Percentiles rank a stretch among this genome's conserved stretches.
Conservation (phyloP, 2,113 vertebrate genomes). For the Motacilla tschutschensis region DNA sequence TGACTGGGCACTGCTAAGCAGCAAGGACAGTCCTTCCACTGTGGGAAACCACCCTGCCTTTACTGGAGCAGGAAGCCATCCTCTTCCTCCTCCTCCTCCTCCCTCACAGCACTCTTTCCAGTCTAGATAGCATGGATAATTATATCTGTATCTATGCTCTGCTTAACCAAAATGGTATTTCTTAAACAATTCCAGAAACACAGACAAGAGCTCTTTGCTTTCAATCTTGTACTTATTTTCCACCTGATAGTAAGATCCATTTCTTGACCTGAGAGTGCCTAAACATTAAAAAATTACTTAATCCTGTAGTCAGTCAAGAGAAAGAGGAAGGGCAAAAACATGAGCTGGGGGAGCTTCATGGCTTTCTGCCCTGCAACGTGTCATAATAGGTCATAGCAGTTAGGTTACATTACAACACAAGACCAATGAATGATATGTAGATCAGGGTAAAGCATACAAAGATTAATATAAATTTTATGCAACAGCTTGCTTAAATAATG, state of each 20-base stretch:
- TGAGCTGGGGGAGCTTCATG: neutral
- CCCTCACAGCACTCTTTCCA: constrained; percentile 8
- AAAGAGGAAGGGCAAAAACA: neutral
- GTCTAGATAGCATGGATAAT: constrained; percentile 33
- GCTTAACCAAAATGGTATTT: constrained; percentile 28
- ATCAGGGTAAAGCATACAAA: constrained; percentile 1
- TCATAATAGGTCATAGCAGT: neutral
- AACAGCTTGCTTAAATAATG: constrained; percentile 19
- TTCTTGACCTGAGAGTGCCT: constrained; percentile 18
- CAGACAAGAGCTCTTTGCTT: neutral
- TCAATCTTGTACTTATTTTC: constrained; percentile 5
- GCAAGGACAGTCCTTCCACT: neutral
- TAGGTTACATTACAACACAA: neutral
- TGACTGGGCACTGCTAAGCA: neutral
- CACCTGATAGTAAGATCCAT: neutral
- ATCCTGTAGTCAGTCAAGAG: neutral
- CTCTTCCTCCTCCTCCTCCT: neutral
- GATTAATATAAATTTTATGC: neutral
- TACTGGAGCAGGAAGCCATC: neutral
- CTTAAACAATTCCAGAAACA: constrained; percentile 48
- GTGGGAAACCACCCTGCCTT: neutral
- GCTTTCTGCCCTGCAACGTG: constrained; percentile 9
- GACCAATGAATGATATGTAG: neutral
- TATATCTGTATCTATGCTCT: constrained; percentile 28
- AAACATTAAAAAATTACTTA: constrained; percentile 22